phyloP scores from a whole-genome alignment of 2,888 invertebrate genomes.

The Selenia dentaria region DNA sequence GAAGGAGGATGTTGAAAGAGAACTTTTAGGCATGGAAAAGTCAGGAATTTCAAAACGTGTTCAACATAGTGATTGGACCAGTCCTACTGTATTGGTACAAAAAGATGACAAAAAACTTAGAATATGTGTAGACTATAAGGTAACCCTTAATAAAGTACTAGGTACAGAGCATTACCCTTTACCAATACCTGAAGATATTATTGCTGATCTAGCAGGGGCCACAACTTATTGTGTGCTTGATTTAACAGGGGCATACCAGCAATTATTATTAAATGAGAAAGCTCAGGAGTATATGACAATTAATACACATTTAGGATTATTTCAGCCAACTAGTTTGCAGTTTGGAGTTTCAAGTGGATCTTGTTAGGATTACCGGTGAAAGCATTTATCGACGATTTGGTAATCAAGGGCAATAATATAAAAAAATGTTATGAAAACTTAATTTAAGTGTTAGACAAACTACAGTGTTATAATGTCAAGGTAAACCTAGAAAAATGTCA shows the following conservation, averaged over 20 bases:
- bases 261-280: constrained; percentile 12
- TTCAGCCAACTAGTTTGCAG: neutral
- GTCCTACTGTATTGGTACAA: constrained; percentile 4
- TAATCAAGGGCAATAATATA: neutral
- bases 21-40: neutral
- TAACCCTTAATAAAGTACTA: constrained; percentile 18
- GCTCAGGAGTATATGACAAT: constrained; percentile 9
- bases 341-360: constrained; percentile 15
- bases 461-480: neutral
- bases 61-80: constrained; percentile 10
- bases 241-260: constrained; percentile 4
- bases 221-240: neutral
- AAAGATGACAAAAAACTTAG: constrained; percentile 9
- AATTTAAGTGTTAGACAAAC: neutral
- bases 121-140: constrained; percentile 24
- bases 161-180: constrained; percentile 17
- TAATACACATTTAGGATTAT: constrained; percentile 8
- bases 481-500: neutral
- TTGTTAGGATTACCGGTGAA: neutral
- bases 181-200: neutral
- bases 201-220: neutral
- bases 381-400: neutral
- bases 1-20: neutral
- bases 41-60: neutral
- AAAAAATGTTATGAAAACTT: neutral